Base-by-base conservation (phyloP, 2,113 vertebrate genomes). In the Sterrhoptilus dennistouni region DNA sequence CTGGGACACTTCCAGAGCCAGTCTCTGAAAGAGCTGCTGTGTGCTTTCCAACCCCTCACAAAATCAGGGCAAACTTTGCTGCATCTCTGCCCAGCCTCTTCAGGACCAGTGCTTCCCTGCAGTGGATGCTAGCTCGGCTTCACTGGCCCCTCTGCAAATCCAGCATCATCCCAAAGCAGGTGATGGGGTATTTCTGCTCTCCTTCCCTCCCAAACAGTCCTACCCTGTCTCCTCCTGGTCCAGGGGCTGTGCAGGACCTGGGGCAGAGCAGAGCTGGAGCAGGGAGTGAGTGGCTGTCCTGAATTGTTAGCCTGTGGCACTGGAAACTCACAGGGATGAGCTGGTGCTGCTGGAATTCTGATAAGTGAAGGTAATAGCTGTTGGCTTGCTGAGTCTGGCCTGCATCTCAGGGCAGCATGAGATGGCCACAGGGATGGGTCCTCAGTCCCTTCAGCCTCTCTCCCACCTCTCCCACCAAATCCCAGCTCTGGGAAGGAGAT, bases 21-120 rank as follows among this genome's bases (percentile, higher is more conserved):
- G 89, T 52, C 80, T 47, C 78, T 96, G 87, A 96, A 96, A 96
- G 93, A 96, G 54, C 92, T 69, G 79, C 93, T 97, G 92, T 96
- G 86, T 90, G 74, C 60, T 88, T 94, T 95, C 93, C 96, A 97
- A 33, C 49, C 74, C 35, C 54, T 85, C 80, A 63, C 59, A 92
- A n/a, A 96, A 95, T 61, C 63, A 86, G 91, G 52, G 59, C 90
- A 91, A 92, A 89, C 94, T 96, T 83, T 80, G 22, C 61, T 89
- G 87, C 83, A 12, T 83, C 83, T 69, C 65, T 86, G 47, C 63
- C 64, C 9, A 2, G 61, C 61, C 44, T 91, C 84, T 68, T 74
- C 0, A 2, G 53, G 79, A 59, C 59, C 16, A 25, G 63, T 56
- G 61, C 38, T 90, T 83, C 42, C 60, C 92, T 83, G 57, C 56